Conservation (phyloP, 2,797 vertebrate species). For the Eidolon dupreanum region DNA sequence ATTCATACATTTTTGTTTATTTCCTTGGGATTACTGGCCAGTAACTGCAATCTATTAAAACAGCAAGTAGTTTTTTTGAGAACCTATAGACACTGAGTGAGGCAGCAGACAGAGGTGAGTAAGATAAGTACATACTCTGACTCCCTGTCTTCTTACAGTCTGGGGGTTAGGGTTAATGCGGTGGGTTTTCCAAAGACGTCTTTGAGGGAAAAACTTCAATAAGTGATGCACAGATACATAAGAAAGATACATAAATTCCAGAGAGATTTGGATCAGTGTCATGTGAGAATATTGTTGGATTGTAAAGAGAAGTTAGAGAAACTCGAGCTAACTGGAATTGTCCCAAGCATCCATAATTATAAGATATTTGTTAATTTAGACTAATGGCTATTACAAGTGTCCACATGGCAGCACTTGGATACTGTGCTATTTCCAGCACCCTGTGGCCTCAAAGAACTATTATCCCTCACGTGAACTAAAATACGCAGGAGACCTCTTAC, state of each 20-base stretch:
- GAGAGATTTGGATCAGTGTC: background rate
- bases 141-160: background rate
- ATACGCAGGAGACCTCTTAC: constrained; percentile 74
- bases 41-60: background rate
- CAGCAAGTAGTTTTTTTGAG: background rate
- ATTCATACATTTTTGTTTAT: background rate
- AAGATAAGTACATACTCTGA: background rate
- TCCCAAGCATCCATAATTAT: constrained; percentile 18
- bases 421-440: background rate
- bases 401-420: background rate
- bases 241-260: background rate
- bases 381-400: constrained; percentile 2
- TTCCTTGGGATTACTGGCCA: background rate
- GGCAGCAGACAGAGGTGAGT: background rate
- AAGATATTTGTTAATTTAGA: constrained; percentile 47
- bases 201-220: background rate
- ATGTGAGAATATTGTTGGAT: background rate
- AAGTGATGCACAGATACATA: background rate
- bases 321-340: constrained; percentile 21
- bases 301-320: constrained; percentile 25
- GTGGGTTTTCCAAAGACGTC: background rate
- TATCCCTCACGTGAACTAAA: constrained; percentile 78
- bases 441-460: background rate
- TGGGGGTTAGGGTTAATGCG: background rate
- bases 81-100: background rate